Evolutionary conservation across 2,888 invertebrate genomes (phyloP).

Genomic region (Oscheius sp.): DNA sequence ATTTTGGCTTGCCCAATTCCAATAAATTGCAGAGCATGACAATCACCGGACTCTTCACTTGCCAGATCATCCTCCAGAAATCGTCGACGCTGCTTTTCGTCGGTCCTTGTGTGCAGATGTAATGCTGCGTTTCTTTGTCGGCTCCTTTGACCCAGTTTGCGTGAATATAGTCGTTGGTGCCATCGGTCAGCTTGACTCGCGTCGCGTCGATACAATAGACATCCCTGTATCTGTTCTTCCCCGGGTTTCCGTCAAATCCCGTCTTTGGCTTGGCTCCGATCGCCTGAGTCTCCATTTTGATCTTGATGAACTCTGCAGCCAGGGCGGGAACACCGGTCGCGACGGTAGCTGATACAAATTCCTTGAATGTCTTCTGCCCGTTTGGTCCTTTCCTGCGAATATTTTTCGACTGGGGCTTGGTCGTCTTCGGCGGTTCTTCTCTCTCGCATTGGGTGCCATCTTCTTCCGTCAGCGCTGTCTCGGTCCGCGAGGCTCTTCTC

Average conservation of each 20-base stretch:
- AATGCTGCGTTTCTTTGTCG: conserved; percentile 42
- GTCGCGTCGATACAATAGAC: conserved; percentile 63
- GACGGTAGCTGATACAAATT: not conserved
- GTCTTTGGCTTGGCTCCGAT: conserved; percentile 48
- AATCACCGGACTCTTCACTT: conserved; percentile 58
- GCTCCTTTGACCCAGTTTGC: conserved; percentile 62
- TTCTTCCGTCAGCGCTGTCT: not conserved
- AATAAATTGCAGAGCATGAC: conserved; percentile 64
- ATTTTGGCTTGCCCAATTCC: conserved; percentile 64
- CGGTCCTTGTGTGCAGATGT: conserved; percentile 64
- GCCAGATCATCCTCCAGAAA: conserved; percentile 64
- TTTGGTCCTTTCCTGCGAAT: no score
- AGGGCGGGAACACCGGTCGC: conserved; percentile 45
- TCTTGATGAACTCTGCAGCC: conserved; percentile 40
- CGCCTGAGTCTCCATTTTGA: conserved; percentile 45
- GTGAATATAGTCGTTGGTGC: conserved; percentile 62
- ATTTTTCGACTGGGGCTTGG: no score
- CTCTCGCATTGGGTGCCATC: not conserved
- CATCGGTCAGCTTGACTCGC: conserved; percentile 55
- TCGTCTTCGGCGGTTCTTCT: not conserved
- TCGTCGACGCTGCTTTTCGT: conserved; percentile 61
- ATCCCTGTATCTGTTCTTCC: conserved; percentile 38
- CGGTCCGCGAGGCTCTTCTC: not conserved
- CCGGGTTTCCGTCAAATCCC: conserved; percentile 46
- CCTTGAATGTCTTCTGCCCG: no score